These are phyloP conservation scores for Deilephila elpenor DNA, from an alignment of 2,888 invertebrate genomes.

Conservation along the genomic window DNA sequence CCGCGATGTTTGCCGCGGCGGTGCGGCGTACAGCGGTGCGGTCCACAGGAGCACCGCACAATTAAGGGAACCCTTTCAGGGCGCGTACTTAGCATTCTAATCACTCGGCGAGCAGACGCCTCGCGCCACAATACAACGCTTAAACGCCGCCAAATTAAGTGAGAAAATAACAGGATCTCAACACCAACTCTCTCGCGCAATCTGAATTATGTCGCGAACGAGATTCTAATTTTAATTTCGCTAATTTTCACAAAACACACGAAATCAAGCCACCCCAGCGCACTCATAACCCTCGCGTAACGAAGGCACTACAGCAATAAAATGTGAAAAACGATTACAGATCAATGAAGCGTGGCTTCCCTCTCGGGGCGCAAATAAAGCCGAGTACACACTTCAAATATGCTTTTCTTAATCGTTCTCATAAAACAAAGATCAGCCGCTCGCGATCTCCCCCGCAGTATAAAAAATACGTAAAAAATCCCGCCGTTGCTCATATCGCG, in stretches of 20 bases:
- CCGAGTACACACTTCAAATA: slow-evolving; percentile 84
- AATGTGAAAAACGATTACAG: slow-evolving; percentile 83
- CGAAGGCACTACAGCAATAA: slow-evolving; percentile 70
- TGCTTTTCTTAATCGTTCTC: slow-evolving; percentile 86
- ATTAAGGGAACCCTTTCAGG: slow-evolving; percentile 75
- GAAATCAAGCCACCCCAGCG: slow-evolving; percentile 56
- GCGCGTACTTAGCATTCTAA: slow-evolving; percentile 78
- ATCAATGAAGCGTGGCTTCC: slow-evolving; percentile 83
- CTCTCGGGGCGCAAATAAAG: slow-evolving; percentile 82
- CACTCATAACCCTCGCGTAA: slow-evolving; percentile 72
- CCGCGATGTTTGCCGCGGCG: slow-evolving; percentile 47
- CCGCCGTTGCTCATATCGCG: slow-evolving; percentile 77
- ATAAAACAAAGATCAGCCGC: slow-evolving; percentile 84
- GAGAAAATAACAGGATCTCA: slow-evolving; percentile 71
- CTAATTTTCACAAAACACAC: slow-evolving; percentile 64
- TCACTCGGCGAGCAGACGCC: slow-evolving; percentile 69
- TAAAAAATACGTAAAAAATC: slow-evolving; percentile 69
- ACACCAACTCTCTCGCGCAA: slow-evolving; percentile 42
- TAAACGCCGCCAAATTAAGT: slow-evolving; percentile 75
- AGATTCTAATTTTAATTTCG: slow-evolving; percentile 61
- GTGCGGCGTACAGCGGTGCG: slow-evolving; percentile 45
- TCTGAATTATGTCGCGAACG: slow-evolving; percentile 67
- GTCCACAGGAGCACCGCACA: slow-evolving; percentile 68
- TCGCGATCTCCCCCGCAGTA: slow-evolving; percentile 72
- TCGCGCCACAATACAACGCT: slow-evolving; percentile 73